phyloP scores from a whole-genome alignment of 2,113 vertebrate genomes.

The Hypomesus transpacificus region DNA sequence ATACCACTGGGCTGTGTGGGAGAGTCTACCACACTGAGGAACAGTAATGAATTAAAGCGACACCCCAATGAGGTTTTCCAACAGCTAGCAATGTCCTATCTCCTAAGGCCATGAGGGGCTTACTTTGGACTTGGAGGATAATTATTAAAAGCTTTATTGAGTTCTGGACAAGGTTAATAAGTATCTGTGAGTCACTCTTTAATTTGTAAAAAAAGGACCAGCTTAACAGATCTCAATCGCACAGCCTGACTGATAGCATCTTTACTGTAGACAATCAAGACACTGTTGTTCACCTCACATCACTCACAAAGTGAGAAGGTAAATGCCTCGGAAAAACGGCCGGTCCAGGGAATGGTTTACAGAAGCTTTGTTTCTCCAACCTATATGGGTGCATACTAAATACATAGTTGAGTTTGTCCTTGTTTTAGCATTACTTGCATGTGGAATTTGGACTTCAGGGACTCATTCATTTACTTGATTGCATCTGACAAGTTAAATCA shows the following conservation, averaged over 20 bases:
- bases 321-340: too few species aligned
- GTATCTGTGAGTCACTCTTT: conserved; percentile 1
- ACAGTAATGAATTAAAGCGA: background rate
- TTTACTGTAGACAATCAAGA: background rate
- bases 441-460: too few species aligned
- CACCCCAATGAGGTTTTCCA: conserved; percentile 1
- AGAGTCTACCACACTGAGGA: background rate
- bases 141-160: conserved; percentile 10
- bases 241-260: background rate
- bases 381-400: too few species aligned
- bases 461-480: too few species aligned
- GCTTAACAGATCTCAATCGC: background rate
- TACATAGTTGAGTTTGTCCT: too few species aligned
- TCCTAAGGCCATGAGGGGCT: background rate
- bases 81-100: background rate
- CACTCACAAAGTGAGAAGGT: background rate
- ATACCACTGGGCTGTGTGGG: background rate
- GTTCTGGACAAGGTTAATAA: background rate
- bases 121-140: background rate
- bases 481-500: background rate
- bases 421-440: too few species aligned
- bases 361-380: too few species aligned
- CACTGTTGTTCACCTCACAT: background rate
- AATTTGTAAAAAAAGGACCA: background rate
- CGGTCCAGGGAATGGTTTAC: too few species aligned